Evolutionary conservation across 2,113 vertebrate genomes (phyloP).

Genomic region (Leptobrachium ailaonicum): DNA sequence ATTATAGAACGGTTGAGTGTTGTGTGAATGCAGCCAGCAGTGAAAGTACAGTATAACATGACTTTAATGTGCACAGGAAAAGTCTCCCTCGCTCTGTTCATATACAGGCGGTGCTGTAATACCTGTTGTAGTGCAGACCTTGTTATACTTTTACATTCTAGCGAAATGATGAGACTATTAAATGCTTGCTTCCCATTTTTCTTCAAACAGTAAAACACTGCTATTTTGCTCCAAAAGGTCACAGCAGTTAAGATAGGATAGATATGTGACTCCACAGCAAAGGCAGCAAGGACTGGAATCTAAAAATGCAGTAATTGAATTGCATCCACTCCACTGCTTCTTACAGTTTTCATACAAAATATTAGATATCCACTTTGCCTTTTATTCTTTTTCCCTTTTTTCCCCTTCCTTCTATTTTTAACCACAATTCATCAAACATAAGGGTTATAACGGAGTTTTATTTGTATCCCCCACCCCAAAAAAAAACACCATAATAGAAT

Average conservation of each 20-base stretch:
- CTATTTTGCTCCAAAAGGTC: constrained; percentile 38
- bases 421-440: not conserved
- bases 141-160: constrained; percentile 26
- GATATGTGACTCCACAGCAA: constrained; percentile 13
- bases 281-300: not conserved
- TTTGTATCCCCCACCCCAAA: not conserved
- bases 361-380: constrained; percentile 2
- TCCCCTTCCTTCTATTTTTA: not conserved
- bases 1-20: constrained; percentile 9
- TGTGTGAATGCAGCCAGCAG: constrained; percentile 21
- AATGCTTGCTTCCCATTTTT: constrained; percentile 10
- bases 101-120: constrained; percentile 9
- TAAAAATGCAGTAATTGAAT: constrained; percentile 27
- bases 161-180: constrained; percentile 14
- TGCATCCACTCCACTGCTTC: not conserved
- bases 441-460: not conserved
- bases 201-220: constrained; percentile 31
- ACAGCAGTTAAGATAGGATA: not conserved
- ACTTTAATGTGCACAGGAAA: constrained; percentile 38
- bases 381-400: not conserved
- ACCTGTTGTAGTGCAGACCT: constrained; percentile 22
- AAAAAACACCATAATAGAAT: not conserved
- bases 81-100: constrained; percentile 17
- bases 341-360: not conserved
- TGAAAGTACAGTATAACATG: constrained; percentile 24